Evolutionary conservation across 2,797 vertebrate genomes (phyloP).

Genomic region (Cichlasoma orientale): DNA sequence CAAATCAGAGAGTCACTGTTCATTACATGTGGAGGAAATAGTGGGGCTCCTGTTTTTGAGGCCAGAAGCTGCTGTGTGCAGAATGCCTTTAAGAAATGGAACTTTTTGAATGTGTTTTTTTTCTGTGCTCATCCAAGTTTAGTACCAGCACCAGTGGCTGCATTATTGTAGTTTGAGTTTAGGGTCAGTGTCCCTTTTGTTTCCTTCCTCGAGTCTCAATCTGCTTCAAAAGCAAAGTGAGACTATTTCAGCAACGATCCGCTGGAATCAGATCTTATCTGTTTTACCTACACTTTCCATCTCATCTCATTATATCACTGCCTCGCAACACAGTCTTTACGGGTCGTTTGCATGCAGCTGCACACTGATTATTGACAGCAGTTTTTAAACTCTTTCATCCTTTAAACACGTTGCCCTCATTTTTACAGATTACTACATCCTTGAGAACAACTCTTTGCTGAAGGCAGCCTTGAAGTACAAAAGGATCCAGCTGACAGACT

Average conservation of each 20-base stretch:
- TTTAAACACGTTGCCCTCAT: slow-evolving; percentile 10
- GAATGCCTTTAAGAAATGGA: slow-evolving; percentile 20
- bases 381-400: neutral
- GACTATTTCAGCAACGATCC: neutral
- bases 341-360: slow-evolving; percentile 13
- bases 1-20: slow-evolving; percentile 50
- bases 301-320: neutral
- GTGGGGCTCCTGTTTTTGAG: neutral
- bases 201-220: neutral
- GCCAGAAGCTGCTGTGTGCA: neutral
- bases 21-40: slow-evolving; percentile 39
- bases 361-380: slow-evolving; percentile 12
- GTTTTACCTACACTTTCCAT: neutral
- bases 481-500: slow-evolving; percentile 77
- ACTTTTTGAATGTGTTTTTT: neutral
- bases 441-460: slow-evolving; percentile 81
- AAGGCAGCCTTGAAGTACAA: slow-evolving; percentile 77
- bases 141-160: neutral
- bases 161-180: neutral
- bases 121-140: slow-evolving; percentile 8
- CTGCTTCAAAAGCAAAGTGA: neutral
- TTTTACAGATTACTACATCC: slow-evolving; percentile 78
- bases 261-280: neutral
- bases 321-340: neutral
- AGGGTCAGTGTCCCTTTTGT: neutral